Evolutionary conservation across 2,113 vertebrate species (phyloP).

Genomic region (Forbesichthys papilliferus): DNA sequence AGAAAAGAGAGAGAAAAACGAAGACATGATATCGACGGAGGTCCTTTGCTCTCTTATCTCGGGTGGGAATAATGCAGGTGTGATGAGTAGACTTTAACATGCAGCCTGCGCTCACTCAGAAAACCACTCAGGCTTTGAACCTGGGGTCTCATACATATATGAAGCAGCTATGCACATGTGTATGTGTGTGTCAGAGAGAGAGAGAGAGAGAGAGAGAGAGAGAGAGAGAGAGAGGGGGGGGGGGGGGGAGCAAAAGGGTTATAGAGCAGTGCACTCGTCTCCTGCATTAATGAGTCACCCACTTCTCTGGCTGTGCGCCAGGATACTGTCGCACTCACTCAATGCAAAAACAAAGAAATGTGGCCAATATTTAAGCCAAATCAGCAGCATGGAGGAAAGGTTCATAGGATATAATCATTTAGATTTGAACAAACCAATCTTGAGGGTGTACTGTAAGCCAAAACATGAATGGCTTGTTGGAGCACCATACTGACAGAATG

Average conservation of each 20-base stretch:
- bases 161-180: slow-evolving; percentile 11
- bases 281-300: slow-evolving; percentile 24
- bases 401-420: no score
- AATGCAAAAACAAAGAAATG: no score
- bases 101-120: slow-evolving; percentile 30
- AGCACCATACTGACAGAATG: no score
- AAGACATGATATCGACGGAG: not conserved
- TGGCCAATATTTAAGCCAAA: no score
- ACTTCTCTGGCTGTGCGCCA: not conserved
- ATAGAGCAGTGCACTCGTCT: slow-evolving; percentile 2
- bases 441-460: no score
- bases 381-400: no score
- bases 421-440: no score
- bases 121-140: slow-evolving; percentile 50
- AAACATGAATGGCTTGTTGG: no score
- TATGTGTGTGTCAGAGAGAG: not conserved
- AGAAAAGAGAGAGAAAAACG: not conserved
- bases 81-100: slow-evolving; percentile 48
- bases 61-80: slow-evolving; percentile 25
- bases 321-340: not conserved
- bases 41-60: not conserved
- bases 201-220: slow-evolving; percentile 4
- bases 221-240: not conserved
- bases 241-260: not conserved
- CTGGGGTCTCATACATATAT: slow-evolving; percentile 32